A percentile compares a stretch with the other conserved stretches of the same genome.
These are phyloP conservation scores for Drosophila paramelanica DNA, from an alignment of 2,888 invertebrate species.

Conservation along the genomic window DNA sequence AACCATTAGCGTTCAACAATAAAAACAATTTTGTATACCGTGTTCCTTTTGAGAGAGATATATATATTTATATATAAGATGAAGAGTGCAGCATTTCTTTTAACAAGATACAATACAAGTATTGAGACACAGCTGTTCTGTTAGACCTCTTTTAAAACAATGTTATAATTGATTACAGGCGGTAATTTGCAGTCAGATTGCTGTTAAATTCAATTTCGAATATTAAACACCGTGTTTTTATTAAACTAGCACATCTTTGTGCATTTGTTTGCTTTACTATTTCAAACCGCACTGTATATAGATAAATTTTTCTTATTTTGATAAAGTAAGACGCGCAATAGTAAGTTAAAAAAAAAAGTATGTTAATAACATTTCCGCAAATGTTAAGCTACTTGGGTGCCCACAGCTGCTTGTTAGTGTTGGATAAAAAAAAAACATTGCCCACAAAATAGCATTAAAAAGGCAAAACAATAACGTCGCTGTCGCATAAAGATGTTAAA, in stretches of 20 bases:
- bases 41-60: background rate
- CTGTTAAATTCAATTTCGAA: background rate
- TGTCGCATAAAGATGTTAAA: slow-evolving; percentile 52
- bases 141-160: background rate
- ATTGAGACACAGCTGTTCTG: slow-evolving; percentile 3
- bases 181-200: background rate
- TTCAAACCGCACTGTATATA: no score
- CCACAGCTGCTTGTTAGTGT: slow-evolving; percentile 16
- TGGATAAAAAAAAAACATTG: slow-evolving; percentile 8
- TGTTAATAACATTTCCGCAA: slow-evolving; percentile 10
- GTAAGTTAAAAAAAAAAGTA: background rate
- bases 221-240: background rate
- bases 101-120: background rate
- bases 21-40: background rate
- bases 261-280: background rate
- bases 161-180: background rate
- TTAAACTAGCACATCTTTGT: background rate
- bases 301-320: no score
- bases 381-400: slow-evolving; percentile 12
- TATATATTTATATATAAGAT: no score
- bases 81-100: background rate
- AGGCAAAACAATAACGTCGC: slow-evolving; percentile 6
- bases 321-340: no score
- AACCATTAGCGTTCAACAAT: background rate
- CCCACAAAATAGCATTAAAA: background rate